Evolutionary conservation across 2,888 invertebrate species (phyloP), one percentile per base, ranked within the genome.

Genomic region (Macaria notata): DNA sequence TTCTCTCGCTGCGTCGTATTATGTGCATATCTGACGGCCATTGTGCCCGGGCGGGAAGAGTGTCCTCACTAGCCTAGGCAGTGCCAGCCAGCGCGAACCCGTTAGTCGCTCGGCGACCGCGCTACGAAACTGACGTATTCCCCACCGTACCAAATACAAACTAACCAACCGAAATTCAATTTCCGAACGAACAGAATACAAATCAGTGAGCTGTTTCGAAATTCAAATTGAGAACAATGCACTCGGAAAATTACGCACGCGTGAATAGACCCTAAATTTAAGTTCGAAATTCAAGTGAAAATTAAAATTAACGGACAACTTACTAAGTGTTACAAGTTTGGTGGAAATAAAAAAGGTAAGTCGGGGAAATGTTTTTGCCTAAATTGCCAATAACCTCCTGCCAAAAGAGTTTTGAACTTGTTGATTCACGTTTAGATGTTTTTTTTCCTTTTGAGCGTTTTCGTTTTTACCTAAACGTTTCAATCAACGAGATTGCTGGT

Each of bases 61-160:
- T 19, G 19, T 19, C 19, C 19, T 19, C 19, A 19, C 19, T 19
- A 19, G 19, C 19, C 19, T 19, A 19, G 19, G 19, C 19, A 19
- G 19, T 19, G 19, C 19, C 42, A 45, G 52, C 54, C 9, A 49
- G 52, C 38, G 19, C 53, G 7, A 36, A 50, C 45, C 49, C 62
- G 63, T 73, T 78, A 83, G 82, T 83, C 83, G 83, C 77, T 70
- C 75, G 73, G 66, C 72, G 78, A 69, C 75, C 82, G 79, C 71
- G 78, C 75, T 63, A 65, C 74, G 62, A 72, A 68, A 63, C 66
- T 68, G 68, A 56, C 73, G 72, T 66, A 56, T 47, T 59, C 5
- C 42, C 50, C 36, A 9, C 61, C 51, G 30, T 50, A 56, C 55
- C 41, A n/a, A 30, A 48, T 42, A 43, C 47, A 52, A 52, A 49